Base-by-base conservation (phyloP, 2,797 vertebrate genomes). In the Hippopotamyrus pictus region DNA sequence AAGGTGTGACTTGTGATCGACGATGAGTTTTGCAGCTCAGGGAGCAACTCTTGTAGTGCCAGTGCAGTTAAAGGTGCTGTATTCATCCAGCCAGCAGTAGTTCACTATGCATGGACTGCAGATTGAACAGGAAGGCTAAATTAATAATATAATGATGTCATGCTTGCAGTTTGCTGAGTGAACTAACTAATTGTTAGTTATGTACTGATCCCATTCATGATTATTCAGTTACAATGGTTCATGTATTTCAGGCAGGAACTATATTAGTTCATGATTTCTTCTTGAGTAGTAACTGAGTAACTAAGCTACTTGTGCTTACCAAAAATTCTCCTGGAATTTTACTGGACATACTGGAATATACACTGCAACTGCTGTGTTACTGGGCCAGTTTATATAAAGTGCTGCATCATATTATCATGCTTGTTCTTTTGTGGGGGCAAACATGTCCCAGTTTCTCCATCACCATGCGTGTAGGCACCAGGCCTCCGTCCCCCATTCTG, bases 401-500 rank as follows among this genome's bases (percentile, higher is more conserved):
- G 4, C 33, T 25, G 25, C 17, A 79, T 17, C 3, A 79, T 44
- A 14, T 6, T 2, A 44, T 19, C 73, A 7, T 79, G 5, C 17
- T 19, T 8, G 37, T 79, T 79, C 73, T 44, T 44, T 79, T 79
- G 4, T 41, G 37, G 33, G 29, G 65, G 65, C 7, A 29, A 29
- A 29, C 62, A 29, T 29, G n/a, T 65, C 62, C 62, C 11, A 29
- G n/a, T 1, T 25, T 65, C 25, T 29, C 25, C n/a, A 65, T 65
- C 22, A 65, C 59, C 53, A 59, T 59, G 76, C 7, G 12, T 82
- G 76, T 46, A 44, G 44, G 44, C 2, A 3, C 44, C 48, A 5
- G n/a, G 85, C 9, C 50, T 51, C 41, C 83, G 57, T 82, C 54
- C 89, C 7, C 41, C 90, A 76, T 90, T 79, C 86, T 79, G 82